phyloP scores from a whole-genome alignment of 2,113 vertebrate genomes.

The Uria lomvia region DNA sequence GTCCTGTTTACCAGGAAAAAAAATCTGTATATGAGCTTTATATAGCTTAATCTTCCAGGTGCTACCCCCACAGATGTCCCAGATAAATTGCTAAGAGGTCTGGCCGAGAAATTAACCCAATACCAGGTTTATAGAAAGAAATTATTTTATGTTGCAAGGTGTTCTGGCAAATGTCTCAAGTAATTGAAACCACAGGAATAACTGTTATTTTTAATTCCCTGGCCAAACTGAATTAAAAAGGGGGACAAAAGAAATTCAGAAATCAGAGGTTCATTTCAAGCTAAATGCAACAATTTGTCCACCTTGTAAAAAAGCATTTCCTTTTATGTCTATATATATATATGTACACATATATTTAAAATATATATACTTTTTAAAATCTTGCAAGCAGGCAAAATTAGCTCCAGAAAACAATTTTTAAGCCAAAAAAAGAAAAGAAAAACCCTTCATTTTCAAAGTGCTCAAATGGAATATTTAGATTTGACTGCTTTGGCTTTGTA shows the following conservation, averaged over 20 bases:
- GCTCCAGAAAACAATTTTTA: not conserved
- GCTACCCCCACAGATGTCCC: not conserved
- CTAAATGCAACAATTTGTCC: not conserved
- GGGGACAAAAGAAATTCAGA: not conserved
- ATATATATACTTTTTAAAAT: not conserved
- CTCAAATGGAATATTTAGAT: not conserved
- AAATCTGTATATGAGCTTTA: not conserved
- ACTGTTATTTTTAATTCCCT: not conserved
- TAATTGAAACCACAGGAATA: not conserved
- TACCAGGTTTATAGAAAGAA: not conserved
- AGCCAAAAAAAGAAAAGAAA: not conserved
- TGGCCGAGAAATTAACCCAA: not conserved
- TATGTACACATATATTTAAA: not conserved
- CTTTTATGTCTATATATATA: not conserved
- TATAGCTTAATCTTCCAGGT: not conserved
- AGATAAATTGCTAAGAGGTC: not conserved
- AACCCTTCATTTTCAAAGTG: not conserved
- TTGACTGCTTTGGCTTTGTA: not conserved
- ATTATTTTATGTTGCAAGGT: not conserved
- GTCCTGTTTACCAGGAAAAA: not conserved
- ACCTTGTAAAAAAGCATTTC: not conserved
- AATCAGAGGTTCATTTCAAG: not conserved
- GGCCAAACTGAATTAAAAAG: not conserved
- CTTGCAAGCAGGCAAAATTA: not conserved
- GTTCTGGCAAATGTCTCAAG: not conserved